Evolutionary conservation across 2,113 vertebrate species (phyloP).

Genomic region (Enhydra lutris): DNA sequence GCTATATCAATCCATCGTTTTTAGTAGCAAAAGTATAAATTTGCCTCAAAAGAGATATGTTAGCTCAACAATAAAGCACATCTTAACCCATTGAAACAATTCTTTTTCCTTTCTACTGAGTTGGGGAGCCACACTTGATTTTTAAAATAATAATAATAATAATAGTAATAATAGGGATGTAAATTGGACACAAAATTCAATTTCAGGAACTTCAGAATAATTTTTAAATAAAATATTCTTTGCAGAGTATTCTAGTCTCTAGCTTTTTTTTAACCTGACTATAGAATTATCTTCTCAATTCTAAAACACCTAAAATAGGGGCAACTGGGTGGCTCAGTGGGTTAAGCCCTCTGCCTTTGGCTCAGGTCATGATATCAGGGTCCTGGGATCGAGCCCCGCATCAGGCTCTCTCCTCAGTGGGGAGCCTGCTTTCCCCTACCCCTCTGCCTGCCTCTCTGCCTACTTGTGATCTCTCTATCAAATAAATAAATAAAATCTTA

Average conservation of each 20-base stretch:
- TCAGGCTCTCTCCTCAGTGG: too few relatives aligned
- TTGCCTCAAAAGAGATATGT: not conserved
- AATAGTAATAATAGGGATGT: not conserved
- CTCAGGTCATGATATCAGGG: too few relatives aligned
- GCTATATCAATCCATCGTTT: not conserved
- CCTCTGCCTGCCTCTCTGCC: too few relatives aligned
- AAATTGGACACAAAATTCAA: not conserved
- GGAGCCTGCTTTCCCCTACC: too few relatives aligned
- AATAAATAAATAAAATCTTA: too few relatives aligned
- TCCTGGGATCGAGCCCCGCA: too few relatives aligned
- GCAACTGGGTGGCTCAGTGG: too few relatives aligned
- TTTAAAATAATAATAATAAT: not conserved
- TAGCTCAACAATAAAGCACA: not conserved
- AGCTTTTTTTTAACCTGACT: not conserved
- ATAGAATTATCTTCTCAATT: not conserved
- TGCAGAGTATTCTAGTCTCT: not conserved
- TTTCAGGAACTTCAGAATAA: not conserved
- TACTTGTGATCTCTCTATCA: too few relatives aligned
- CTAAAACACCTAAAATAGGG: not conserved
- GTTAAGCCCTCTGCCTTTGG: too few relatives aligned
- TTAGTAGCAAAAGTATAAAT: not conserved
- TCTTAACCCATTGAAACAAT: not conserved
- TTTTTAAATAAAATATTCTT: not conserved
- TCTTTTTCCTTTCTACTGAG: conserved; percentile 22
- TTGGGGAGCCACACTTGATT: not conserved